These are phyloP conservation scores for Drosophila seclusa DNA, from an alignment of 2,888 invertebrate genomes.

Conservation along the genomic window DNA sequence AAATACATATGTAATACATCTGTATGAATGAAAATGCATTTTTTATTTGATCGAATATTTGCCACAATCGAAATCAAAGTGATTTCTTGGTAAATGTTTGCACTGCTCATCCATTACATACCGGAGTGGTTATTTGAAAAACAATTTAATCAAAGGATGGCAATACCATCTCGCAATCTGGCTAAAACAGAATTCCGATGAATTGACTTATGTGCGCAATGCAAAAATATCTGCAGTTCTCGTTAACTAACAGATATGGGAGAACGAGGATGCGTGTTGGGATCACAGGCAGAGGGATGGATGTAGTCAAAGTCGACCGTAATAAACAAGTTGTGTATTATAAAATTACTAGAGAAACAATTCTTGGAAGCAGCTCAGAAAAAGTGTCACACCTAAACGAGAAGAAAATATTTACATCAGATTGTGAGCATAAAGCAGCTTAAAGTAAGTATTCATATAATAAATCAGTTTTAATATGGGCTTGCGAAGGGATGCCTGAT, in stretches of 20 bases:
- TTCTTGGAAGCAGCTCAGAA: background rate
- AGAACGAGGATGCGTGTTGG: background rate
- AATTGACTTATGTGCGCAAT: background rate
- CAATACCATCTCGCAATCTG: background rate
- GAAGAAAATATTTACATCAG: background rate
- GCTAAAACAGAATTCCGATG: background rate
- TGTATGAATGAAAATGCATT: constrained; percentile 8
- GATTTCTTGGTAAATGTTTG: background rate
- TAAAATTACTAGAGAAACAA: background rate
- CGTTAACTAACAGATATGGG: background rate
- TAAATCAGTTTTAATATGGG: background rate
- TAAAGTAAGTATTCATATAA: background rate
- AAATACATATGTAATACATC: background rate
- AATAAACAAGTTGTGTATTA: background rate
- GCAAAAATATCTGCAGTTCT: background rate
- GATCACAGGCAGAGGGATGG: background rate
- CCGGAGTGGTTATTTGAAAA: background rate
- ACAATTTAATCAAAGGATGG: background rate
- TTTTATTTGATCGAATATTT: background rate
- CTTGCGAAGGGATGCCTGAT: background rate
- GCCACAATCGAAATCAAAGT: background rate
- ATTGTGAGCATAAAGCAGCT: background rate
- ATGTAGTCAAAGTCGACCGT: background rate
- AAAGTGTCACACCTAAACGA: background rate
- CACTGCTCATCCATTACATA: background rate